Base-by-base conservation (phyloP, 2,888 invertebrate species). In the Polydrusus pterygomalis region DNA sequence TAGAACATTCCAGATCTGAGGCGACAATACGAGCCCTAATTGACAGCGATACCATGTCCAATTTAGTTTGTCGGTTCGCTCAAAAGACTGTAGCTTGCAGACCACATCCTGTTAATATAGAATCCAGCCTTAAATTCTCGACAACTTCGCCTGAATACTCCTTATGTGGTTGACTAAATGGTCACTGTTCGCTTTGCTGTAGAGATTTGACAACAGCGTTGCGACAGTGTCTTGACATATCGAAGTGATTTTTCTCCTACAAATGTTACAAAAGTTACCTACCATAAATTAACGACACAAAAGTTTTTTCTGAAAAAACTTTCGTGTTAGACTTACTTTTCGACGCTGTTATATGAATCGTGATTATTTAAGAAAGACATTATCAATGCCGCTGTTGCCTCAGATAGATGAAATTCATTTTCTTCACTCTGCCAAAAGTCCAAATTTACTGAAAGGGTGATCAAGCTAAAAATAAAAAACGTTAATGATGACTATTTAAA, bases 381-480 rank as follows among this genome's bases (percentile, higher is more conserved):
- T 77, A 96, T 91, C 81, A 97, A 89, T 80, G 91, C 90, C 73
- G 93, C 92, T 25, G 95, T 92, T 5, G 93, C 94, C 85, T 92
- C 91, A 79, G 96, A 92, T 79, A 96, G 90, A 89, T 97, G 96
- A 85, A 94, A 93, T 87, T 97, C 96, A 85, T 95, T 93, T 70
- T 95, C 94, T 87, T 94, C 92, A 18, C 93, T 92, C 75, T 94
- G 91, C 97, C 97, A 97, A 82, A 94, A 93, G 70, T 94, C 92
- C 87, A 97, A 96, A 88, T 95, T 94, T 20, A 79, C 77, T 13
- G 84, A 81, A 84, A 93, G 92, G 79, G 94, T 93, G 85, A 93
- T 93, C 90, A 94, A 88, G 85, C 94, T 93, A 79, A 87, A 86
- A 80, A 34, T 70, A 15, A 25, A 25, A 25, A 25, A 25, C 25